phyloP scores from a whole-genome alignment of 1,140 invertebrate genomes.

The Anastrepha ludens region DNA sequence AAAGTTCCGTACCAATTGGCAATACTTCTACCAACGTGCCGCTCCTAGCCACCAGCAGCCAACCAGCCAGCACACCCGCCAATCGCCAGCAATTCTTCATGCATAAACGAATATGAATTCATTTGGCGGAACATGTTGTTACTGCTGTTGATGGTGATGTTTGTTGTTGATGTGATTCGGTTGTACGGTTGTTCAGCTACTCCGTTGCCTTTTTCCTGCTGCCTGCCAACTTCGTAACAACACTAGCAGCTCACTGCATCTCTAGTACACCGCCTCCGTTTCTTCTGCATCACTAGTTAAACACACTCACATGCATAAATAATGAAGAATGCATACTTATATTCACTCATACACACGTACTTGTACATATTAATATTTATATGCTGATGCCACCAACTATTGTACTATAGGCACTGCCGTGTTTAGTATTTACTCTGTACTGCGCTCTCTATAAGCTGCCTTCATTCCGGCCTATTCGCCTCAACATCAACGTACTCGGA shows the following conservation, averaged over 20 bases:
- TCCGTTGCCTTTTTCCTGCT: not conserved
- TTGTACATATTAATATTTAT: not conserved
- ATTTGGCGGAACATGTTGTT: slow-evolving; percentile 43
- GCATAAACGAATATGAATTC: slow-evolving; percentile 55
- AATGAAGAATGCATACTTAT: not conserved
- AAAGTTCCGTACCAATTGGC: not conserved
- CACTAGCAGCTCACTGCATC: not conserved
- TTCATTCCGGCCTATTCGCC: slow-evolving; percentile 24
- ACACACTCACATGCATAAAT: not conserved
- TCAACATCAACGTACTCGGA: not conserved
- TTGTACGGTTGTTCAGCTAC: slow-evolving; percentile 8
- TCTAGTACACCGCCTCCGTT: not conserved
- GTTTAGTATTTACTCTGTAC: slow-evolving; percentile 26
- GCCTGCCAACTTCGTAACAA: not conserved
- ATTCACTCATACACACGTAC: not conserved
- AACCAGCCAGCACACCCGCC: not conserved
- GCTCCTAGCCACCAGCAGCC: not conserved
- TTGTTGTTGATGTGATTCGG: not conserved
- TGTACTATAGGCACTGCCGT: not conserved
- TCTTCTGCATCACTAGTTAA: slow-evolving; percentile 7
- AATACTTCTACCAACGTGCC: not conserved
- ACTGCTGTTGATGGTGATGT: slow-evolving; percentile 18
- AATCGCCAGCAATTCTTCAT: slow-evolving; percentile 40
- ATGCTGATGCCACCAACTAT: slow-evolving; percentile 14
- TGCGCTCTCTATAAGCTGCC: not conserved